Conservation (phyloP, 2,113 vertebrate species). For the Ceyx cyanopectus region DNA sequence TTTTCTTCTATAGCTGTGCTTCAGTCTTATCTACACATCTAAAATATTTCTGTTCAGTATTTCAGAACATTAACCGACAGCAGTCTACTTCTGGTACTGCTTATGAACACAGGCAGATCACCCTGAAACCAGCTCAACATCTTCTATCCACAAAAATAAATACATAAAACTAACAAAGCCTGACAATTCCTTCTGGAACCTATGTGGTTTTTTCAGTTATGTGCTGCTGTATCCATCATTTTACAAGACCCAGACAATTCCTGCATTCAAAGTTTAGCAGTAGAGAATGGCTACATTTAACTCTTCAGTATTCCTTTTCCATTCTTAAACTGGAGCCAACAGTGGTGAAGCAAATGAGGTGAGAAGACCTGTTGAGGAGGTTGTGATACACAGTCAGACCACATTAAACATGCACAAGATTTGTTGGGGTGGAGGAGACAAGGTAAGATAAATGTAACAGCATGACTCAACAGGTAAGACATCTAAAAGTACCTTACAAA, state of each 20-base stretch:
- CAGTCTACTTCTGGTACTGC: background rate
- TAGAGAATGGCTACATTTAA: background rate
- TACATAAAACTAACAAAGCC: background rate
- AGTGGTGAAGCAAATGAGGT: background rate
- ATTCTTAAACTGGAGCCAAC: background rate
- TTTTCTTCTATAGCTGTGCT: background rate
- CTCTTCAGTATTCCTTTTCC: background rate
- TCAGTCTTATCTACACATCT: background rate
- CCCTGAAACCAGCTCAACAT: background rate
- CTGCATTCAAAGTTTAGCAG: background rate
- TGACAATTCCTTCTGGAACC: background rate
- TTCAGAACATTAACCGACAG: background rate
- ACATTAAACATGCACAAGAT: background rate
- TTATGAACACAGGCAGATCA: background rate
- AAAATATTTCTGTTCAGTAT: background rate
- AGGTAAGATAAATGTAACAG: background rate
- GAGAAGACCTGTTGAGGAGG: background rate
- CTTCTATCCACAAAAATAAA: background rate
- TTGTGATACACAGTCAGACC: background rate
- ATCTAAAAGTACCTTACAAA: background rate
- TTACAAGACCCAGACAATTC: background rate
- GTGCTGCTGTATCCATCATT: background rate
- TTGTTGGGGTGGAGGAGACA: background rate
- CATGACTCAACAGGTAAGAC: background rate
- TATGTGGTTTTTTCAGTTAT: background rate